Evolutionary conservation across 2,888 invertebrate species (phyloP), one percentile per base, ranked within the genome.

Genomic region (Syrista parreyssii): DNA sequence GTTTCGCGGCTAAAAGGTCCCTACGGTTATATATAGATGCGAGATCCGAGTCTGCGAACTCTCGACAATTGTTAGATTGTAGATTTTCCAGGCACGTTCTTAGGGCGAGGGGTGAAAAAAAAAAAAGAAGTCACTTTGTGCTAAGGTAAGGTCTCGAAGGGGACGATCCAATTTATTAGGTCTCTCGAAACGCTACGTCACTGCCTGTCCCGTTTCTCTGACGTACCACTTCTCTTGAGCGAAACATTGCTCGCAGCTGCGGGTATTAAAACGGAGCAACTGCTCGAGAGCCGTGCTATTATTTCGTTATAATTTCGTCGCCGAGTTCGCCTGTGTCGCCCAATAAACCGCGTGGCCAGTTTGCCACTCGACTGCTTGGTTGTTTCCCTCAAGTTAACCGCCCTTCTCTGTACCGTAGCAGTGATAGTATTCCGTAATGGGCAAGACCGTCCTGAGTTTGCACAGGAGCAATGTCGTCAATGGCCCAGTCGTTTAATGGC

Each of bases 91-190:
- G 81, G 81, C 80, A 82, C 80, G 82, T 75, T 82, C 32, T 80
- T 78, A 74, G 68, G 79, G 77, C 72, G 73, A 23, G 72, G 77
- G 78, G 75, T 78, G 78, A 75, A 73, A 74, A 78, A 79, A 81
- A 80, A 82, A 74, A 78, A 79, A 81, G 79, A 82, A 81, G 79
- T 82, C 78, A 76, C 79, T 79, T 76, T 55, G 23, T 55, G 35
- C 11, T 68, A 23, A 30, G 32, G 77, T 77, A 81, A 77, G 72
- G 80, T 84, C 84, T 81, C 83, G 73, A 34, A 81, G 79, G 83
- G 83, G 80, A 81, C 82, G 84, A 78, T 79, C 82, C 85, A 82
- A 85, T 86, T 86, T 86, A 86, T 86, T 82, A 81, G 75, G 75
- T 74, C 68, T 31, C 76, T 79, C n/a, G 68, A 79, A 80, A 78